Evolutionary conservation across 2,888 invertebrate genomes (phyloP).

Genomic region (Carterocephalus palaemon): DNA sequence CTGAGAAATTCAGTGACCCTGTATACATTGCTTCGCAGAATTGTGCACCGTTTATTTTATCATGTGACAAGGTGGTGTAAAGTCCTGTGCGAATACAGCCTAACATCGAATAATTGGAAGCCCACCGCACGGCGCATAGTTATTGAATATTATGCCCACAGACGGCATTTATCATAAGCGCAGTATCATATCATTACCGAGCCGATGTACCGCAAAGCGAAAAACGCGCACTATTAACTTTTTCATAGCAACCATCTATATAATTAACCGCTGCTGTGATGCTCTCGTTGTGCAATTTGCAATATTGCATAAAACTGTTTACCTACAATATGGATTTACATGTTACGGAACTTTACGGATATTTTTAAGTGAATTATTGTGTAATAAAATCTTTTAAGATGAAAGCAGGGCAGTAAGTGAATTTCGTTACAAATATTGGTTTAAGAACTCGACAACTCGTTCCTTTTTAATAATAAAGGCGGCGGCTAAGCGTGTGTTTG

Average conservation of each 20-base stretch:
- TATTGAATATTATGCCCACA: constrained; percentile 22
- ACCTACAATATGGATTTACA: background rate
- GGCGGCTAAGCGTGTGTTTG: too few species aligned
- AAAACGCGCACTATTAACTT: constrained; percentile 20
- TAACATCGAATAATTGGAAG: constrained; percentile 26
- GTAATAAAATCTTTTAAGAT: too few species aligned
- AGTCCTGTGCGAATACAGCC: constrained; percentile 1
- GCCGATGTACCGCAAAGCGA: constrained; percentile 18
- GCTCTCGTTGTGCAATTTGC: constrained; percentile 1
- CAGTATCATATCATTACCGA: constrained; percentile 23
- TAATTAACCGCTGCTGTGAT: constrained; percentile 6
- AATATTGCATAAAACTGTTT: constrained; percentile 12
- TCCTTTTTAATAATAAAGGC: too few species aligned
- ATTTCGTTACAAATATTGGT: too few species aligned
- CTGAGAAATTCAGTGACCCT: too few species aligned
- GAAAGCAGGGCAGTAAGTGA: too few species aligned
- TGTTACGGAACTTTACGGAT: constrained; percentile 12
- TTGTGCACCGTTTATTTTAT: too few species aligned
- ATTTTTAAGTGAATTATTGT: too few species aligned
- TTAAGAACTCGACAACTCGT: too few species aligned
- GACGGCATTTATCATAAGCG: constrained; percentile 22
- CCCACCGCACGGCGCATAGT: constrained; percentile 15
- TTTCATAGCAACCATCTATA: constrained; percentile 15
- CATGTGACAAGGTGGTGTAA: too few species aligned
- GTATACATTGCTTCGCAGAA: too few species aligned